Base-by-base conservation (phyloP, 2,797 vertebrate species). In the Myripristis murdjan region DNA sequence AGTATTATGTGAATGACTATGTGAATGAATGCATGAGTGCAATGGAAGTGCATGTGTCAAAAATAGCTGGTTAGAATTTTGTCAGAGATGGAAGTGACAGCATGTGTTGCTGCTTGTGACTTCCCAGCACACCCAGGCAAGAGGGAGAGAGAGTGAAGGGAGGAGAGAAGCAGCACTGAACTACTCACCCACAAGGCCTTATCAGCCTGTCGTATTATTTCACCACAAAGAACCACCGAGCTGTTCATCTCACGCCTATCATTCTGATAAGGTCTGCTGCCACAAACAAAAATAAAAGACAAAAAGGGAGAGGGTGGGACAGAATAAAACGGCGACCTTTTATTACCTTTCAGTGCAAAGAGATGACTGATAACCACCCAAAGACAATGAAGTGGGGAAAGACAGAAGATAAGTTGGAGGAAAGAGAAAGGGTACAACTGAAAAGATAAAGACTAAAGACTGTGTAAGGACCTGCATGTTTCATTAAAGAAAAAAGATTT, bases 291-390 rank as follows among this genome's bases (percentile, higher is more conserved):
- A 91, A 89, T 82, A 84, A 82, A 87, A 89, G 79, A 56, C 66
- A 85, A 88, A 89, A 81, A 81, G 67, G 37, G 16, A 47, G 55
- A 84, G 65, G 73, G 71, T 59, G 70, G n/a, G 54, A 62, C 59
- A 66, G 85, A 86, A 86, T 87, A 84, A 85, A 81, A 86, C 85
- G 82, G 86, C 85, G 78, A 85, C 72, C 79, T 87, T 93, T 93
- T 94, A 93, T 93, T 93, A 93, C 91, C 87, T 89, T 84, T 82
- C 78, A 52, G 77, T 77, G 82, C 75, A 75, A 88, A 31, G 49
- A 66, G 91, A 94, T 93, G 91, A 91, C 92, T 92, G 94, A 95
- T 94, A 93, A 92, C 81, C 57, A 37, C 31, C 84, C 83, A 86
- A 93, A 91, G 89, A 93, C 91, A 92, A 92, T 82, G 70, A 80